Evolutionary conservation across 2,113 vertebrate genomes (phyloP).

Genomic region (Myiopsitta monachus): DNA sequence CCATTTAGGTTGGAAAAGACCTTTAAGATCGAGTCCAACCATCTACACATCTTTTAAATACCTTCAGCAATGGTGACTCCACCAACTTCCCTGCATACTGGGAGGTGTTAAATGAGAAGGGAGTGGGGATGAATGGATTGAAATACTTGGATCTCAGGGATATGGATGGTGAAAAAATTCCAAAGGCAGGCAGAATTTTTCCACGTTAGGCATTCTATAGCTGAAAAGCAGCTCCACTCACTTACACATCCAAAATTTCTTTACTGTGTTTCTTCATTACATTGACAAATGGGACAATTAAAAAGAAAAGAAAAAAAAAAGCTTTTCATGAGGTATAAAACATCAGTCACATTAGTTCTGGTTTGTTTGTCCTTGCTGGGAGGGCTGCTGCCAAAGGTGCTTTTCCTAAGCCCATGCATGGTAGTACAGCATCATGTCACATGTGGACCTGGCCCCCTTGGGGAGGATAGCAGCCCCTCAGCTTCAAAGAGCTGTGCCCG

Average conservation of each 20-base stretch:
- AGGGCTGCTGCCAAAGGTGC: background rate
- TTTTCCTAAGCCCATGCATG: rapidly evolving
- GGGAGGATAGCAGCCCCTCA: rapidly evolving
- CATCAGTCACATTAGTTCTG: background rate
- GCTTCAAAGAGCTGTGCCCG: rapidly evolving
- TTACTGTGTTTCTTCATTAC: background rate
- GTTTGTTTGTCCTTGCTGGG: background rate
- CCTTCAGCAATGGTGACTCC: background rate
- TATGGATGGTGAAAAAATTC: background rate
- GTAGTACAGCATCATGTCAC: background rate
- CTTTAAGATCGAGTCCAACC: background rate
- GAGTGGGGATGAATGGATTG: background rate
- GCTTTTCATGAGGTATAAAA: background rate
- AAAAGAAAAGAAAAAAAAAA: background rate
- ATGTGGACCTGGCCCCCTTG: rapidly evolving
- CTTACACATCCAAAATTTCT: background rate
- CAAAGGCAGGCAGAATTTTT: background rate
- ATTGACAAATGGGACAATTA: background rate
- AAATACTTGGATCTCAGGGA: background rate
- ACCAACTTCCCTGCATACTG: background rate
- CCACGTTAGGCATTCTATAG: background rate
- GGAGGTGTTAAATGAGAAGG: background rate
- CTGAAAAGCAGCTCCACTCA: background rate
- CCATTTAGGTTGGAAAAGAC: background rate
- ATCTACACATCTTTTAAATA: background rate